A percentile compares a stretch with the other conserved stretches of the same genome.
Conservation (phyloP, 2,888 invertebrate genomes). For the Plagodis dolabraria region DNA sequence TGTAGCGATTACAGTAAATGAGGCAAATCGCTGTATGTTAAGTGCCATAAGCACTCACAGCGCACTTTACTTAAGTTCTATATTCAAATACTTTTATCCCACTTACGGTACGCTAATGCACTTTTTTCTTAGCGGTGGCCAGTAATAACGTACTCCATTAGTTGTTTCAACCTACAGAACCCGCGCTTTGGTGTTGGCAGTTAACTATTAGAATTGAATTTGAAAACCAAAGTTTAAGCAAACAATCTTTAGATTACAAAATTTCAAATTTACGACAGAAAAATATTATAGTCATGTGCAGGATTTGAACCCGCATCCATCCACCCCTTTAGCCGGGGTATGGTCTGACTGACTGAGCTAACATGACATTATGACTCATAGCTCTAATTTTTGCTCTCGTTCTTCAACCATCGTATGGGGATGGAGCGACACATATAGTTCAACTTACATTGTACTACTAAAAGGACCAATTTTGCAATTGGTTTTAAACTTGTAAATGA, state of each 20-base stretch:
- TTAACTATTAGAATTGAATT: slow-evolving; percentile 44
- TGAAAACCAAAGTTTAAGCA: slow-evolving; percentile 15
- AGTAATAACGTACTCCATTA: slow-evolving; percentile 77
- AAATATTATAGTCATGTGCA: no score
- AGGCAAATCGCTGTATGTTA: slow-evolving; percentile 73
- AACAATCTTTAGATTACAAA: slow-evolving; percentile 2
- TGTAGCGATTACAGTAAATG: slow-evolving; percentile 71
- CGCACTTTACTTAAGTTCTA: slow-evolving; percentile 76
- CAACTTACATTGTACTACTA: no score
- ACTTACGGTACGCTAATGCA: slow-evolving; percentile 79
- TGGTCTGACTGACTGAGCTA: no score
- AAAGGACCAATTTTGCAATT: no score
- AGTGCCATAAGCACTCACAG: slow-evolving; percentile 74
- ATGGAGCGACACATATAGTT: no score
- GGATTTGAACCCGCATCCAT: no score
- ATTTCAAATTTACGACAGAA: no score
- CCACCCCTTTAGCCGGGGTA: no score
- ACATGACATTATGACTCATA: no score
- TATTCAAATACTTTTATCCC: slow-evolving; percentile 82
- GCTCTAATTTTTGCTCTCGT: no score
- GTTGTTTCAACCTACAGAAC: slow-evolving; percentile 66
- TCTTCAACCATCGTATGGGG: no score
- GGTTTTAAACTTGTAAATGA: no score
- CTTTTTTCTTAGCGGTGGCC: slow-evolving; percentile 76
- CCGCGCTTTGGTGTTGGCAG: slow-evolving; percentile 56